A percentile compares a stretch with the other conserved stretches of the same genome.
These are phyloP conservation scores for Hucho hucho DNA, from an alignment of 2,113 vertebrate species.

Conservation along the genomic window DNA sequence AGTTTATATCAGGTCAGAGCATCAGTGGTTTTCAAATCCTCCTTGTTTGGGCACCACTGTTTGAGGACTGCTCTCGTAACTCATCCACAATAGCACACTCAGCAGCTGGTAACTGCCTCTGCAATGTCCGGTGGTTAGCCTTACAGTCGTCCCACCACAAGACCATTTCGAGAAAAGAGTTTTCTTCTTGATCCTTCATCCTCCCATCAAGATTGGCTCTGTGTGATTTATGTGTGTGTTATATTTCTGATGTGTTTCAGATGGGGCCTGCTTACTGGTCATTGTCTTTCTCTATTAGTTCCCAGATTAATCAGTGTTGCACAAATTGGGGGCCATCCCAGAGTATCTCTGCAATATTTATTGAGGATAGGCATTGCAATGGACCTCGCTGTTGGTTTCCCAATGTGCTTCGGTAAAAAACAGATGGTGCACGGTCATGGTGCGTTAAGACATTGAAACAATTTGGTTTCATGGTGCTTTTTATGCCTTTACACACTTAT, in stretches of 20 bases:
- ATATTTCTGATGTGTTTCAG: constrained; percentile 76
- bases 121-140: constrained; percentile 46
- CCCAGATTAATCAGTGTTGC: constrained; percentile 69
- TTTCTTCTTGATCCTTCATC: constrained; percentile 46
- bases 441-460: constrained; percentile 73
- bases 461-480: constrained; percentile 70
- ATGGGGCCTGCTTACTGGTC: constrained; percentile 57
- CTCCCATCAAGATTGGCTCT: constrained; percentile 32
- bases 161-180: constrained; percentile 57
- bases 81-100: constrained; percentile 28
- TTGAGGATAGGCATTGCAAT: constrained; percentile 69
- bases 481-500: constrained; percentile 57
- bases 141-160: constrained; percentile 54
- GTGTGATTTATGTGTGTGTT: constrained; percentile 70
- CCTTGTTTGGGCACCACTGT: neutral
- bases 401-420: constrained; percentile 60
- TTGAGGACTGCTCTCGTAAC: constrained; percentile 55
- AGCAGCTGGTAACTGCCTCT: constrained; percentile 46
- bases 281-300: constrained; percentile 74
- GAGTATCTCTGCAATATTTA: constrained; percentile 63
- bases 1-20: constrained; percentile 18
- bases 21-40: neutral
- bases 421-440: constrained; percentile 71
- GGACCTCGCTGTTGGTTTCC: constrained; percentile 60
- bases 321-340: constrained; percentile 66